phyloP scores from a whole-genome alignment of 2,797 vertebrate species.

The Simalia tracyae region DNA sequence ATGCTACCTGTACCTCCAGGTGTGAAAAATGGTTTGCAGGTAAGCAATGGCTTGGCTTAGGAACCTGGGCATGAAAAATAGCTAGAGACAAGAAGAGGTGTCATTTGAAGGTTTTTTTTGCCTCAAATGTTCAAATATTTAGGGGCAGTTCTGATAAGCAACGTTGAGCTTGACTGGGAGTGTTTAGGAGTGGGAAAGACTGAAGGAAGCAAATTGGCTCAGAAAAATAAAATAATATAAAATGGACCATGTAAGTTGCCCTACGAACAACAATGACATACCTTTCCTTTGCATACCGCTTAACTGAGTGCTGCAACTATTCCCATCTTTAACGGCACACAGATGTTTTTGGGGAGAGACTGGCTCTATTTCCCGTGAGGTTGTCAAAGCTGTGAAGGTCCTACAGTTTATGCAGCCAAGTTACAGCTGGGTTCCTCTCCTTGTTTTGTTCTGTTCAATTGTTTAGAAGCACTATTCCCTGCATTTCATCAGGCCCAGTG shows the following conservation, averaged over 20 bases:
- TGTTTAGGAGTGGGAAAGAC: background rate
- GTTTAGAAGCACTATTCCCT: background rate
- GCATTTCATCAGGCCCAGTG: background rate
- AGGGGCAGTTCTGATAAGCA: background rate
- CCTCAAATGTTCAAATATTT: background rate
- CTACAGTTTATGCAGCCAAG: background rate
- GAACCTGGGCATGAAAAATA: background rate
- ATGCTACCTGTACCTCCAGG: background rate
- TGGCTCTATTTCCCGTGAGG: background rate
- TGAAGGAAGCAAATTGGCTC: background rate
- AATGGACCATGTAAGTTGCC: background rate
- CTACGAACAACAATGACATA: background rate
- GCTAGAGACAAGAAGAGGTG: background rate
- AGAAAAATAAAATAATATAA: background rate
- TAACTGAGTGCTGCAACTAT: slow-evolving; percentile 19
- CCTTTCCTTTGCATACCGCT: slow-evolving; percentile 15
- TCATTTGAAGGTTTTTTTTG: background rate
- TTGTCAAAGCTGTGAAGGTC: background rate
- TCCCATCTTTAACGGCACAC: slow-evolving; percentile 12
- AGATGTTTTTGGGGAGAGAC: background rate
- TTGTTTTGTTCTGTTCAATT: background rate
- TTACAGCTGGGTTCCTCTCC: background rate
- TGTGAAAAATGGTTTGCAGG: background rate
- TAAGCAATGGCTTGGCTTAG: background rate
- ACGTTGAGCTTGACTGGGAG: background rate